These are phyloP conservation scores for Nasonia giraulti DNA, from an alignment of 1,140 invertebrate species.

Conservation along the genomic window DNA sequence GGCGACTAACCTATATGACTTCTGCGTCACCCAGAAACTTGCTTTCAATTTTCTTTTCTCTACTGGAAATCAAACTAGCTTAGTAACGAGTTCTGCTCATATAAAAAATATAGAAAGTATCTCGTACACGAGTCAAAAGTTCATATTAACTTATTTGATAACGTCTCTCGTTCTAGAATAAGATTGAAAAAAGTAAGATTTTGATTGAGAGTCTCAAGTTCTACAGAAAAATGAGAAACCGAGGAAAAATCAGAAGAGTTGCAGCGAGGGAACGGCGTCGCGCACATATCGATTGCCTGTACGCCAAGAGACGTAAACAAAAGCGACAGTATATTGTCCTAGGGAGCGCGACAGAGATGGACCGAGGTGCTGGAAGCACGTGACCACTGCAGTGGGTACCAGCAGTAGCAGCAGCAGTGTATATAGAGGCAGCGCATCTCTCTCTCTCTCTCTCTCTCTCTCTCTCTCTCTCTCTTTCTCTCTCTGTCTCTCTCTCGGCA, in stretches of 20 bases:
- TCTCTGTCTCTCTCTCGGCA: conserved; percentile 2
- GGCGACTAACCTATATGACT: too few species aligned
- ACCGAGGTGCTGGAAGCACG: neutral
- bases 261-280: neutral
- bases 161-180: too few species aligned
- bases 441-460: neutral
- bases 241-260: neutral
- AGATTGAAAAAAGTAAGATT: too few species aligned
- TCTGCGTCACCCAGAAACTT: too few species aligned
- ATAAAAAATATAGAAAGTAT: too few species aligned
- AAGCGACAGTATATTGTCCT: conserved; percentile 25
- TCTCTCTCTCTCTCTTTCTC: neutral
- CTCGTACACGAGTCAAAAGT: too few species aligned
- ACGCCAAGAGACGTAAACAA: conserved; percentile 24
- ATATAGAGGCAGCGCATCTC: neutral
- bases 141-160: too few species aligned
- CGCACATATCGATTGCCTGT: conserved; percentile 35
- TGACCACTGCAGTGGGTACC: neutral
- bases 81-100: too few species aligned
- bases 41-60: too few species aligned
- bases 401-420: neutral
- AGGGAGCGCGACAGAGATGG: neutral
- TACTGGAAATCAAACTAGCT: too few species aligned
- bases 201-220: too few species aligned
- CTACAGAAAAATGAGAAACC: neutral